These are phyloP conservation scores for Pterocles orientalis DNA, from an alignment of 2,113 vertebrate genomes.

Conservation along the genomic window DNA sequence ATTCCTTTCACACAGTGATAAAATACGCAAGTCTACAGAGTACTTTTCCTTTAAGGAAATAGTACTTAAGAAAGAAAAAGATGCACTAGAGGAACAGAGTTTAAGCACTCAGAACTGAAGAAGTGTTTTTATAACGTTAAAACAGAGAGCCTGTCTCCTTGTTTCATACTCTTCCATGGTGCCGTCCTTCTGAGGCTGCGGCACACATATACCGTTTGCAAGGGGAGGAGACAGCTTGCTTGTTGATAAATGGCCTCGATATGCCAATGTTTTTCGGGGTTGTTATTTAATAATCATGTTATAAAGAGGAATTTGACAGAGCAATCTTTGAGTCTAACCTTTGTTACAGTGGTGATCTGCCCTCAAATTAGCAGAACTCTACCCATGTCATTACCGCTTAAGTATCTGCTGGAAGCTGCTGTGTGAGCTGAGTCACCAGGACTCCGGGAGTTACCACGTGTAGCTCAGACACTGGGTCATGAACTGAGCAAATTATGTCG, in stretches of 20 bases:
- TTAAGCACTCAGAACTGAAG: background rate
- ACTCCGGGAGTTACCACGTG: background rate
- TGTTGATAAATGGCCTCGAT: background rate
- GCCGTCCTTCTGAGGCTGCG: background rate
- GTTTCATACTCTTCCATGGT: background rate
- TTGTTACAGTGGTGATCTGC: background rate
- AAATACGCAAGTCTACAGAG: background rate
- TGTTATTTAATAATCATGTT: background rate
- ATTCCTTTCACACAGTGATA: background rate
- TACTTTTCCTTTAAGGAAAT: background rate
- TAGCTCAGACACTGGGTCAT: slow-evolving; percentile 24
- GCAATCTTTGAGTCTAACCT: slow-evolving; percentile 15
- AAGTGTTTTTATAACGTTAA: background rate
- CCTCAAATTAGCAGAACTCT: slow-evolving; percentile 40
- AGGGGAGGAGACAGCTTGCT: background rate
- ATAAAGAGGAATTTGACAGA: background rate
- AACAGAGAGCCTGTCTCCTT: background rate
- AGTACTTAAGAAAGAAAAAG: background rate
- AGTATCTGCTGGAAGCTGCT: slow-evolving; percentile 30
- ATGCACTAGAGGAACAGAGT: background rate
- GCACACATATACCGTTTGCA: accelerated
- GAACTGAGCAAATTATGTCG: background rate
- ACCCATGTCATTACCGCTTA: background rate
- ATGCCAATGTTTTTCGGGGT: background rate
- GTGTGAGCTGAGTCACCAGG: slow-evolving; percentile 32